These are phyloP conservation scores for Anolis sagrei DNA, from an alignment of 2,113 vertebrate genomes.

Conservation along the genomic window DNA sequence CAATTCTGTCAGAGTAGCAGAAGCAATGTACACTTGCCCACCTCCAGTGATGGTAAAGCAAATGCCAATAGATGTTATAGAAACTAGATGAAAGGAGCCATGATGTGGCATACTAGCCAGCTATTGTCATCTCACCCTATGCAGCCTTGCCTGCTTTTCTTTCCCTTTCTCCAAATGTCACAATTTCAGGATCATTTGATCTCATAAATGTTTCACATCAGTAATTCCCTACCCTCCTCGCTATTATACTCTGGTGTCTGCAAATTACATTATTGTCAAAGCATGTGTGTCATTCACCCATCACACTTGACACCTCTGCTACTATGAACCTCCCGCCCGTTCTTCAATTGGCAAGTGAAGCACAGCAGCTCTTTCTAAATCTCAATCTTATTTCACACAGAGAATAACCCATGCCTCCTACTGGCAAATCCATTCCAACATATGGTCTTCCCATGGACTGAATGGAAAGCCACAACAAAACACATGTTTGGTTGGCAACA, in stretches of 20 bases:
- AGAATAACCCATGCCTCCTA: not conserved
- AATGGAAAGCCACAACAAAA: conserved; percentile 2
- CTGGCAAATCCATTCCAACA: conserved; percentile 14
- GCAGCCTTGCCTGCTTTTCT: not conserved
- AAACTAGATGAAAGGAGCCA: not conserved
- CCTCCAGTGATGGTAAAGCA: not conserved
- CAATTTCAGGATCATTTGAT: not conserved
- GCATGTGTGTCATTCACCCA: conserved; percentile 47
- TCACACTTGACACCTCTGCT: not conserved
- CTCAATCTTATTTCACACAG: not conserved
- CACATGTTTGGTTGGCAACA: accelerated
- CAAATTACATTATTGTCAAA: not conserved
- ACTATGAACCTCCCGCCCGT: not conserved
- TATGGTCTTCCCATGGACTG: not conserved
- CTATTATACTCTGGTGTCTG: conserved; percentile 12
- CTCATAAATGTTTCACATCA: conserved; percentile 34
- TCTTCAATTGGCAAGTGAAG: conserved; percentile 11
- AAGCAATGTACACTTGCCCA: not conserved
- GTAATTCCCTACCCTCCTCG: not conserved
- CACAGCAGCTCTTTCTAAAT: not conserved
- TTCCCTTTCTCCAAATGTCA: not conserved
- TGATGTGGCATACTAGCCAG: accelerated
- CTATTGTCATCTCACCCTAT: not conserved
- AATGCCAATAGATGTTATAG: not conserved
- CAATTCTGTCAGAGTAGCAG: not conserved